phyloP scores from a whole-genome alignment of 1,140 invertebrate species.

The Nephila pilipes region DNA sequence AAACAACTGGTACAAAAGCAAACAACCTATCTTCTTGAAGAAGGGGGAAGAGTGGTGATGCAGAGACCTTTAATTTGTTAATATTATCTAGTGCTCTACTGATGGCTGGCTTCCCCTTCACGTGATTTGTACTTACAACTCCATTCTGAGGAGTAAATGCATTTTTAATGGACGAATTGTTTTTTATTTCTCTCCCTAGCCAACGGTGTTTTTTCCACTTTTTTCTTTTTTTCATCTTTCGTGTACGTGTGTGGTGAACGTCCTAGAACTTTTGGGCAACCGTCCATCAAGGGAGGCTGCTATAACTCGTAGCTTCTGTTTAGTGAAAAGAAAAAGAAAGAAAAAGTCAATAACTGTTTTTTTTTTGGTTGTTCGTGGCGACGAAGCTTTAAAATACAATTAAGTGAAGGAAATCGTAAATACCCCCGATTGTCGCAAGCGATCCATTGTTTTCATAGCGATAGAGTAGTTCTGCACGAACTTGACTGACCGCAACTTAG shows the following conservation, averaged over 20 bases:
- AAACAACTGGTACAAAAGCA: constrained; percentile 74
- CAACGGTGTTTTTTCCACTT: constrained; percentile 13
- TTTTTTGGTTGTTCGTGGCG: constrained; percentile 48
- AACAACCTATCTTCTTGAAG: constrained; percentile 55
- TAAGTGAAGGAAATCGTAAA: constrained; percentile 75
- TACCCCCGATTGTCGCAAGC: constrained; percentile 68
- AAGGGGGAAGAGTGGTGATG: not conserved
- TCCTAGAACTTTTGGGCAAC: constrained; percentile 67
- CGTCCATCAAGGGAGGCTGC: constrained; percentile 44
- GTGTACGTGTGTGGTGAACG: constrained; percentile 61
- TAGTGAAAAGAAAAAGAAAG: constrained; percentile 33
- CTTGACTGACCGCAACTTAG: constrained; percentile 60
- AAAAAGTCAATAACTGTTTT: constrained; percentile 41
- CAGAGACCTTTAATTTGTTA: constrained; percentile 73
- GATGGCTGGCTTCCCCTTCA: constrained; percentile 12
- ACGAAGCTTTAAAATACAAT: constrained; percentile 74
- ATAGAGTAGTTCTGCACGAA: constrained; percentile 47
- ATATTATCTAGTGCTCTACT: constrained; percentile 75
- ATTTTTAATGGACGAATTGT: constrained; percentile 76
- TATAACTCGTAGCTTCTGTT: constrained; percentile 68
- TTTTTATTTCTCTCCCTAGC: constrained; percentile 8
- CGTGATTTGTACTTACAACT: constrained; percentile 75
- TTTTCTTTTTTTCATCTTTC: not conserved
- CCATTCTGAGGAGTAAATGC: constrained; percentile 70
- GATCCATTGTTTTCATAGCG: constrained; percentile 58